A percentile compares a stretch with the other conserved stretches of the same genome.
Conservation (phyloP, 2,113 vertebrate genomes). For the Hipposideros armiger region DNA sequence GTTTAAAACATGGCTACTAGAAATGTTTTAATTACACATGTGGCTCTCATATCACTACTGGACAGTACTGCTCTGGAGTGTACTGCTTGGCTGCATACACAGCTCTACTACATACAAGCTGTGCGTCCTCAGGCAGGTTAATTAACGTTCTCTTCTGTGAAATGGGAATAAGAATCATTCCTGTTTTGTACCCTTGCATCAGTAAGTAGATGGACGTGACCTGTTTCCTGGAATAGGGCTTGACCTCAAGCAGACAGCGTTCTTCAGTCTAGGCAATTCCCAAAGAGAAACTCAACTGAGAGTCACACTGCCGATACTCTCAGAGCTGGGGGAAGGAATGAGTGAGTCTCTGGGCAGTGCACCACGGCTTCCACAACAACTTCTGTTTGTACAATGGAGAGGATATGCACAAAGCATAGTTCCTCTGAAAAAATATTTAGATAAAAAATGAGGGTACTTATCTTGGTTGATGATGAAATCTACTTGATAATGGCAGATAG, state of each 20-base stretch:
- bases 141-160: neutral
- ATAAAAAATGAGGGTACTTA: neutral
- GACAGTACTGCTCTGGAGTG: too few relatives aligned
- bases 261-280: neutral
- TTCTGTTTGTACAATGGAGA: neutral
- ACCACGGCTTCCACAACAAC: too few relatives aligned
- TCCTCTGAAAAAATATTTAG: neutral
- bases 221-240: neutral
- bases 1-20: neutral
- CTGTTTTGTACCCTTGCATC: neutral
- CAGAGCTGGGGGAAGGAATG: neutral
- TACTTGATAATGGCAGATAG: neutral
- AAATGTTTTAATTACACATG: neutral
- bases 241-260: neutral
- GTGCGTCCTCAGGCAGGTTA: neutral
- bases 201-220: neutral
- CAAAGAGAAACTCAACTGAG: neutral
- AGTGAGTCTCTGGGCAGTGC: neutral
- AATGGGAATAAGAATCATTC: neutral
- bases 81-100: neutral
- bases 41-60: neutral
- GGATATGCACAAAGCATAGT: neutral
- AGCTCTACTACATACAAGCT: neutral
- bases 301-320: neutral
- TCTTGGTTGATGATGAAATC: neutral